Base-by-base conservation (phyloP, 1,140 invertebrate genomes). In the Rhyacophila brunnea region DNA sequence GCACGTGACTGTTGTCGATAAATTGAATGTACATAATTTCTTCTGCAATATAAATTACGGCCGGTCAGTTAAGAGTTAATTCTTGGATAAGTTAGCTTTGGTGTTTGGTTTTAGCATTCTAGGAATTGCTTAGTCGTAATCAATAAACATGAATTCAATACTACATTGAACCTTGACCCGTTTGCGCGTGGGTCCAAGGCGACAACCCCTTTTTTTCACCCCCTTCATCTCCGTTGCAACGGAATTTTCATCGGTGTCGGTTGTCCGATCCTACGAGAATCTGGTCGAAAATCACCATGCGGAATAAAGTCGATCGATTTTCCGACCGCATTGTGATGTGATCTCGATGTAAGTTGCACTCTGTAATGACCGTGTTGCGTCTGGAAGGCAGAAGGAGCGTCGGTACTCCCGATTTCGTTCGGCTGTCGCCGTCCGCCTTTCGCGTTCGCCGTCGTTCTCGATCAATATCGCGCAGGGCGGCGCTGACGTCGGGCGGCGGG, bases 391-490 rank as follows among this genome's bases (percentile, higher is more conserved):
- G 14, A 28, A 9, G 23, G 23, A 28, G 55, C 18, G 23, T 28
- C 23, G 23, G 23, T 28, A 5, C 23, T 28, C 23, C 23, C 23
- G 23, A 14, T 42, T 18, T 42, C 13, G 13, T 42, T 42, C 13
- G 40, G 44, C 23, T 23, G 52, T 20, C 20, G 53, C 52, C 40
- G 23, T 61, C 65, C 62, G 72, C 70, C 69, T 66, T 70, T 68
- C 72, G 43, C 72, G 58, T 68, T 68, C 73, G 75, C 74, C 72
- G 64, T 71, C 71, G 74, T 73, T 72, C 74, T 75, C 74, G 75
- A 73, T 58, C 55, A 58, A 58, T 58, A 58, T 58, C 44, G 51
- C 34, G 52, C 32, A 23, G 44, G 50, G 32, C 44, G 23, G 2
- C 14, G 56, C 38, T 19, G 45, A 23, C 58, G 74, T 64, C 65